Evolutionary conservation across 2,888 invertebrate species (phyloP), one percentile per base, ranked within the genome.

Genomic region (Miltochrista miniata): DNA sequence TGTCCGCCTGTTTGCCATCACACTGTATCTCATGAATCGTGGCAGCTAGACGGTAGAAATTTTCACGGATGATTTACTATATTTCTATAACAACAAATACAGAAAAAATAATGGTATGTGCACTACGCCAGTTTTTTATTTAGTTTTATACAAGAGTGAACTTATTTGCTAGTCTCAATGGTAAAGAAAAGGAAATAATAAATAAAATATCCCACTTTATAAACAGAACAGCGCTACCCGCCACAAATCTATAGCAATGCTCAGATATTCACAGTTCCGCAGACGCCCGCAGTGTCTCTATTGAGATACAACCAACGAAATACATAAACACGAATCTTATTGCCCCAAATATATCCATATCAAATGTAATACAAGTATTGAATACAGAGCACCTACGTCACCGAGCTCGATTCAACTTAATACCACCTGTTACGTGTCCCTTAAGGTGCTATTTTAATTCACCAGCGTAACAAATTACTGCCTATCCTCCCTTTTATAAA

Each of bases 361-460:
- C 51, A 54, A 59, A 62, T 56, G 36, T 50, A 45, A 56, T 38
- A 50, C 51, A 14, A 41, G 24, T 1, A 11, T 13, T 48, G 51
- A 66, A 66, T 66, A 62, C 45, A 49, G 44, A 50, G 13, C 30
- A 48, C 38, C 14, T 13, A 31, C 40, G 41, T 41, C 40, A 50
- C 50, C 12, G 34, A 5, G 15, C 15, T 18, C 35, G 18, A 15
- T 13, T 15, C 35, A 29, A 40, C 12, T 40, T 50, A 51, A 41
- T 41, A 30, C 45, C 45, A 42, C 47, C 37, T 41, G 47, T 45
- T 37, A 49, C 49, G 30, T 36, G 40, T 49, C 37, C 46, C 51
- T 15, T 24, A 40, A 42, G 45, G 47, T 40, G 18, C 18, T 12
- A 34, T 48, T 59, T 53, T 48, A 56, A 56, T 56, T 54, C 44